Evolutionary conservation across 2,888 invertebrate genomes (phyloP), one percentile per base, ranked within the genome.

Genomic region (Eumacrocentrus americanus): DNA sequence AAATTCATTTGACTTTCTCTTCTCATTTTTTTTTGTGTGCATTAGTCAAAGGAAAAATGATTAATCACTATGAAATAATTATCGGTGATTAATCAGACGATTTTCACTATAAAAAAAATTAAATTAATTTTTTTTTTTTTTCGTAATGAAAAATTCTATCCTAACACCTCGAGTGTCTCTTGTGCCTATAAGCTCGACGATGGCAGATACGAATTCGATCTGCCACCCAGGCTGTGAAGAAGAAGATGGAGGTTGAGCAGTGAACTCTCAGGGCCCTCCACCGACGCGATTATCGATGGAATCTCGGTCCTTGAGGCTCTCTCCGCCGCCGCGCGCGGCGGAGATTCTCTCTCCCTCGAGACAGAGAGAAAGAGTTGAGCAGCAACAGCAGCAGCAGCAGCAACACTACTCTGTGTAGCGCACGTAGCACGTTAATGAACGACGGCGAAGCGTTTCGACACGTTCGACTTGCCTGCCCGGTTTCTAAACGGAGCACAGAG

Each of bases 401-500:
- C n/a, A n/a, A n/a, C n/a, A n/a, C n/a, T 25, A 42, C 9, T 44
- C 38, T 52, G 25, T 37, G 22, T 46, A 51, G 59, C 25, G 65
- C 68, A 71, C 69, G 69, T 70, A 70, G 65, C 58, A 62, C 48
- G 63, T 69, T 71, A 71, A 72, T 72, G 69, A 69, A 71, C 69
- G 68, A 71, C 71, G 66, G 67, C 71, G 67, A 69, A 71, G 62
- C 70, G 69, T 69, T 72, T 72, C 72, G 70, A 72, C 71, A 72
- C 72, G 70, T 71, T 70, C 68, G 66, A 72, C 65, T 71, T 68
- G 66, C 59, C 63, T 58, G 64, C 61, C 63, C 65, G 63, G 59
- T 59, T 59, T 59, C 53, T 59, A 59, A 59, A 59, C 53, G 53
- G 38, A 53, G 46, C 37, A 61, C 40, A 63, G 56, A 52, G 53